Base-by-base conservation (phyloP, 1,140 invertebrate species). In the Drosophila auraria region DNA sequence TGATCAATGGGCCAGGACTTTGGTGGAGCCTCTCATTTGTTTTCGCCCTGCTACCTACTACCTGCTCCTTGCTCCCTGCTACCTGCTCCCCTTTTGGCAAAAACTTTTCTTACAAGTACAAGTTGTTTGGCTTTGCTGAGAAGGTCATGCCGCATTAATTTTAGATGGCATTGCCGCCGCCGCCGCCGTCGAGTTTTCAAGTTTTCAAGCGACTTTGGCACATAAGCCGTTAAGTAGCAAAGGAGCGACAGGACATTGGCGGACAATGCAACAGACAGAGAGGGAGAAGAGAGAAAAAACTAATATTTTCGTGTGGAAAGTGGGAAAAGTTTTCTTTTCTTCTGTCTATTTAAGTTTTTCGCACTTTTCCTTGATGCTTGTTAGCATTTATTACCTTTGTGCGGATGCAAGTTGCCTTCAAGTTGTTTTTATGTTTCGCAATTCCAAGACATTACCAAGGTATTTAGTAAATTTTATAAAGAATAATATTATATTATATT, bases 61-160 rank as follows among this genome's bases (percentile, higher is more conserved):
- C 33, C 17, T 17, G 42, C 58, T 14, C 25, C 49, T 6, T 42
- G 9, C 33, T 36, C 33, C 33, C 42, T 47, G 12, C 11, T 36
- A 42, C 20, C 30, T 49, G 25, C 38, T 12, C 38, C 27, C 47
- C 17, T 42, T 78, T 63, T 66, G 57, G 36, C 25, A 42, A 53
- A 76, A 86, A 83, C 47, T 80, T 87, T 79, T 63, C 33, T 66
- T 56, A 80, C 76, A 87, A 83, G 71, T 87, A 80, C 76, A 87
- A 83, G 71, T 87, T 79, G 62, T 74, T 87, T 80, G 66, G 71
- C 70, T 72, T 61, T 54, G 45, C 42, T 50, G 54, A 42, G 80
- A 73, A 83, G 83, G 84, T 74, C 72, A 89, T 53, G 80, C 36
- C 77, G 80, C 80, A 87, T 83, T 69, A 61, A 87, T 83, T 78